phyloP scores from a whole-genome alignment of 2,888 invertebrate species.

The Agrotis clavis region DNA sequence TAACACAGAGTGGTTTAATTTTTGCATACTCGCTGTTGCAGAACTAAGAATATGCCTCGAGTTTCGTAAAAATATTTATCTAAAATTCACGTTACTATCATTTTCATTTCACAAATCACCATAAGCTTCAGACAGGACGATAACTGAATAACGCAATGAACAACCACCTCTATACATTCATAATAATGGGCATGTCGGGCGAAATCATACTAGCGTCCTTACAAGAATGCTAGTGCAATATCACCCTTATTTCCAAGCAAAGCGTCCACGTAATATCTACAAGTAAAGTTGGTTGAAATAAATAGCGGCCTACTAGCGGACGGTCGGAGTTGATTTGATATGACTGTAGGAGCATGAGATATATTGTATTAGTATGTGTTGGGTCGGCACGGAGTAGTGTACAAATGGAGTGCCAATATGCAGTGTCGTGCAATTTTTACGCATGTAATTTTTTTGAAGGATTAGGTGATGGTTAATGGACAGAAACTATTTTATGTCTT shows the following conservation, averaged over 20 bases:
- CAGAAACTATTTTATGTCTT: neutral
- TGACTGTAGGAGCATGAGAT: slow-evolving; percentile 45
- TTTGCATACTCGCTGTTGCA: neutral
- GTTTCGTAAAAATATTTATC: neutral
- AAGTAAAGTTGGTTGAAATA: slow-evolving; percentile 38
- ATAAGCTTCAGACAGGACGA: slow-evolving; percentile 1
- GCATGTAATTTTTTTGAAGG: neutral
- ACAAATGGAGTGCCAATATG: slow-evolving; percentile 32
- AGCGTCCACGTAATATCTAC: slow-evolving; percentile 51
- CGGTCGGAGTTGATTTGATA: slow-evolving; percentile 37
- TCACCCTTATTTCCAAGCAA: slow-evolving; percentile 49
- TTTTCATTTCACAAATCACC: slow-evolving; percentile 12
- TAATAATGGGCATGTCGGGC: slow-evolving; percentile 36
- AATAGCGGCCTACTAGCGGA: slow-evolving; percentile 52
- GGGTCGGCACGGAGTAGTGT: slow-evolving; percentile 32
- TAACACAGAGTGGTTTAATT: neutral
- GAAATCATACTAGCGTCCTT: slow-evolving; percentile 17
- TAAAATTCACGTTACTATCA: neutral
- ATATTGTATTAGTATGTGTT: slow-evolving; percentile 26
- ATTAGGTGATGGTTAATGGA: neutral
- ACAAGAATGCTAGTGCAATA: slow-evolving; percentile 24
- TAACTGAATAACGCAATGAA: slow-evolving; percentile 33
- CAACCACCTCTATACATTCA: slow-evolving; percentile 44
- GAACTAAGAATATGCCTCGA: neutral
- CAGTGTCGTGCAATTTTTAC: neutral